Percentiles rank a stretch among this genome's conserved stretches.
phyloP scores from a whole-genome alignment of 1,140 invertebrate genomes.

The Augochlora pura region DNA sequence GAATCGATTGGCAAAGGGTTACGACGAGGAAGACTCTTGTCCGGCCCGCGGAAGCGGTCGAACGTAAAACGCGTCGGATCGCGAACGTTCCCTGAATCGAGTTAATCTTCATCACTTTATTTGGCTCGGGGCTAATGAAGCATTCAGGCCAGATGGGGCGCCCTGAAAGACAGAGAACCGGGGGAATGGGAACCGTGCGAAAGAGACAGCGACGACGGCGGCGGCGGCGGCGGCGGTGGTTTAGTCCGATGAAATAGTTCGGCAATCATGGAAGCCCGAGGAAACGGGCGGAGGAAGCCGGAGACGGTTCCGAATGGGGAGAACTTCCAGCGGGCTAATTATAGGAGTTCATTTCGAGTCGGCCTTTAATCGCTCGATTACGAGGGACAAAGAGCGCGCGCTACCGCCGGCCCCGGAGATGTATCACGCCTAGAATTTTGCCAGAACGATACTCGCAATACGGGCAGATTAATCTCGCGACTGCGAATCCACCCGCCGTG shows the following conservation, averaged over 20 bases:
- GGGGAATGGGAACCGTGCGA: no score
- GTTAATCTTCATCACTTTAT: slow-evolving; percentile 33
- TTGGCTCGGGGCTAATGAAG: slow-evolving; percentile 18
- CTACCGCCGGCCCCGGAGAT: neutral
- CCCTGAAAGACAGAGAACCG: neutral
- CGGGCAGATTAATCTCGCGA: slow-evolving; percentile 11
- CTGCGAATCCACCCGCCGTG: no score
- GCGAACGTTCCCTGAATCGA: neutral
- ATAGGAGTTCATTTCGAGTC: neutral
- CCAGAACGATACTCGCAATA: neutral
- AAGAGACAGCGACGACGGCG: no score
- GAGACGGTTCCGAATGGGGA: neutral
- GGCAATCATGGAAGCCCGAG: neutral
- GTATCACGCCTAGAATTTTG: slow-evolving; percentile 21
- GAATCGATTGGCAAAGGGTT: neutral
- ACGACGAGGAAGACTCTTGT: neutral
- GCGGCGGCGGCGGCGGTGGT: neutral
- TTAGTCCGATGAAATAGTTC: slow-evolving; percentile 8
- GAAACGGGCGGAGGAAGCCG: neutral
- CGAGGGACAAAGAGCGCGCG: neutral
- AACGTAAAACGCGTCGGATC: neutral
- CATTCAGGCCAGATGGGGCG: neutral
- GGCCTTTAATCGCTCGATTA: slow-evolving; percentile 18
- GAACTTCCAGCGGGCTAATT: slow-evolving; percentile 22
- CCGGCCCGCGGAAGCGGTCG: neutral